Base-by-base conservation (phyloP, 2,888 invertebrate genomes). In the Lobophora halterata region DNA sequence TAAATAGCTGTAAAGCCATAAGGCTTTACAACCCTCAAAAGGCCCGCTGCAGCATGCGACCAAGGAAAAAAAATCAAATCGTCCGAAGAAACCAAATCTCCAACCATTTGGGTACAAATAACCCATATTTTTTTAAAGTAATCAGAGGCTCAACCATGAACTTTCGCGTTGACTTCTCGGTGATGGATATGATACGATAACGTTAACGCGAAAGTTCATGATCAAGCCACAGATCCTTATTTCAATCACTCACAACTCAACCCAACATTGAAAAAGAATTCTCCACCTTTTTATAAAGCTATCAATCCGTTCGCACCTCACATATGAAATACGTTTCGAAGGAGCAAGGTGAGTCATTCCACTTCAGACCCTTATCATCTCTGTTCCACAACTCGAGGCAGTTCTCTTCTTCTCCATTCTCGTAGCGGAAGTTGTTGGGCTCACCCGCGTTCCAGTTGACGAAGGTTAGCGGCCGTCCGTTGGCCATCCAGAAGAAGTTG, bases 381-480 rank as follows among this genome's bases (percentile, higher is more conserved):
- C 96, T 89, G 81, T 97, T 94, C 96, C 96, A 96, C 10, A 96
- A 86, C 71, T 97, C 97, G 49, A 97, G 71, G 59, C 97, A 97
- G 77, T 97, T 96, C 71, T 97, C 97, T 73, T 96, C 96, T 76
- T 97, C 96, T 3, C 96, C 96, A 68, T 96, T 96, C 76, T 97
- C 97, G 76, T 95, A 95, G 52, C 95, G 92, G 90, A 97, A 97
- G 85, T 97, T 97, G 80, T 97, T 97, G 1, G 97, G 97, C 67
- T 97, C 97, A 0, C 96, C 96, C 0, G 96, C 95, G 85, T 96
- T 96, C 96, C 96, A 96, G 79, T 96, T 96, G 55, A 95, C 95
- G 79, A 95, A 97, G 13, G 96, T 95, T 29, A 97, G 90, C 0
- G 96, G 95, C 44, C 94, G 89, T 2, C 96, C 96, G 41, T 94